Evolutionary conservation across 1,140 invertebrate genomes (phyloP).

Genomic region (Portunus trituberculatus): DNA sequence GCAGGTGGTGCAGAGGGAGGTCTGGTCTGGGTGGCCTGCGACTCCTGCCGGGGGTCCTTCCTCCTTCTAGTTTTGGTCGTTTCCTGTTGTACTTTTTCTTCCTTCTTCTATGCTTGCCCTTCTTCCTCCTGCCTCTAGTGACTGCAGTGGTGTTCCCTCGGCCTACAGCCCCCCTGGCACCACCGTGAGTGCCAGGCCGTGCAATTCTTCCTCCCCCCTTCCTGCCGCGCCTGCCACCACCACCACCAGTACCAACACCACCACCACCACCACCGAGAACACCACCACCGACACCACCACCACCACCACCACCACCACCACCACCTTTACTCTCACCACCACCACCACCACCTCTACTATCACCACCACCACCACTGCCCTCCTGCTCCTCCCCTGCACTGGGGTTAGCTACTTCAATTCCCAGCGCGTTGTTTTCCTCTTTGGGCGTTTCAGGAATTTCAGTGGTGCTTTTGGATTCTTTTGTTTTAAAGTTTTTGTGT

Average conservation of each 20-base stretch:
- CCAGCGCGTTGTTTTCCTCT: background rate
- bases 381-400: background rate
- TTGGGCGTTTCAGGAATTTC: background rate
- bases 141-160: background rate
- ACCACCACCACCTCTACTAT: too few species aligned
- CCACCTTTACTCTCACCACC: too few species aligned
- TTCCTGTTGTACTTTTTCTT: slow-evolving; percentile 45
- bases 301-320: too few species aligned
- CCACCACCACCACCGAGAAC: too few species aligned
- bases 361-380: too few species aligned
- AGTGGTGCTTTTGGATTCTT: background rate
- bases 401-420: background rate
- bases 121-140: background rate
- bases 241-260: background rate
- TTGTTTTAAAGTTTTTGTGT: background rate
- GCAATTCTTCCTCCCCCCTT: background rate
- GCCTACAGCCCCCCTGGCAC: background rate
- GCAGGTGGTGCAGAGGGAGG: background rate
- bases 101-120: slow-evolving; percentile 1
- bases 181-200: background rate
- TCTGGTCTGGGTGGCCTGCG: background rate
- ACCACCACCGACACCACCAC: too few species aligned
- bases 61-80: background rate
- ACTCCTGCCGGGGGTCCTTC: background rate
- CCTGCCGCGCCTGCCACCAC: background rate